Evolutionary conservation across 2,797 vertebrate genomes (phyloP), one percentile per base, ranked within the genome.

Genomic region (Peromyscus attwateri): DNA sequence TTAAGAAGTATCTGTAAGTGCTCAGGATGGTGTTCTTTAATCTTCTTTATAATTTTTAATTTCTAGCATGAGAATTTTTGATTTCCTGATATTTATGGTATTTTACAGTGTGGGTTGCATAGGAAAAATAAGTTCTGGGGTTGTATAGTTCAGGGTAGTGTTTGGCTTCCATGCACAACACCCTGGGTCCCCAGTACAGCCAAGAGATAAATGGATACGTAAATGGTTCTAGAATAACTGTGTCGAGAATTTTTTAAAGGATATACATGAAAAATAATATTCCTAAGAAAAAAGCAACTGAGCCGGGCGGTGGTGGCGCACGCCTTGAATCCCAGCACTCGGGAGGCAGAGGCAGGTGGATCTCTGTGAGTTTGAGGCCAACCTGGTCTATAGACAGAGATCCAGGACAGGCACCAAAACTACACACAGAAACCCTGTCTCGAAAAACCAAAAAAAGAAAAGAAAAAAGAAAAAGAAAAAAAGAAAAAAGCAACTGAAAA

Each of bases 51-150:
- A 2, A 2, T 4, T 70, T 89, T 92, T 73, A 70, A 75, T 95
- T 89, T 93, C 68, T 87, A 77, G 81, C 80, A 95, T 60, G 34
- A 81, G 31, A 25, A 73, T 27, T 92, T 14, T 27, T 82, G 40
- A 73, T 60, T 92, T 96, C 55, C 43, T 52, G 23, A 37, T 40
- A 13, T 37, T 52, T 52, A 27, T 71, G 85, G 14, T 87, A 40
- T 57, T 87, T 57, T 71, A 70, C 21, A 37, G 31, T 16, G 66
- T 37, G 34, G 12, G 34, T 87, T 37, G 23, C 21, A 52, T 68
- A 52, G 25, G 66, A 71, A 55, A 49, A 52, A 10, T 14, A 16
- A 70, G 49, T 52, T 11, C 27, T 34, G 62, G 40, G 21, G 29
- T 29, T 68, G 17, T 3, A 31, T 3, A 31, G 40, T 6, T 66